Evolutionary conservation across 2,888 invertebrate species (phyloP).

Genomic region (Iphiclides podalirius): DNA sequence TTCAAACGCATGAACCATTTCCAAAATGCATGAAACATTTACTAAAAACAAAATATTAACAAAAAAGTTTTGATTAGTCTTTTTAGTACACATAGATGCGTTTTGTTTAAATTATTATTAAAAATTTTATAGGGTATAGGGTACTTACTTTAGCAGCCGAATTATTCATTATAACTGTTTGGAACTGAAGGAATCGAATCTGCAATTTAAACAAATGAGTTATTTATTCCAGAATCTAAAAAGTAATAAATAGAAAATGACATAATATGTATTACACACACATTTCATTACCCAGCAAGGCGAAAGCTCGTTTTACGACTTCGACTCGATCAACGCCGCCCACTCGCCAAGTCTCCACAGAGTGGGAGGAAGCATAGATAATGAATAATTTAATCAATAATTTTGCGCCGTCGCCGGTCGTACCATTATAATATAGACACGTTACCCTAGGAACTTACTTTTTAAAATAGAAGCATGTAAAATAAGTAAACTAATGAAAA

Average conservation of each 20-base stretch:
- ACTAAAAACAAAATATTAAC: not conserved
- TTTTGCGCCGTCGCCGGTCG: not conserved
- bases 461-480: no score
- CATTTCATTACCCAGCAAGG: no score
- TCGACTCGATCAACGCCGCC: not conserved
- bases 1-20: not conserved
- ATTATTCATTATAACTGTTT: conserved; percentile 38
- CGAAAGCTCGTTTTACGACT: not conserved
- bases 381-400: not conserved
- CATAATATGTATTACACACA: no score
- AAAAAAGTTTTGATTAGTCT: not conserved
- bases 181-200: not conserved
- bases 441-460: no score
- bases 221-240: no score
- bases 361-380: not conserved
- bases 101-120: no score
- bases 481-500: no score
- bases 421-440: no score
- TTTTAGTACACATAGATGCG: no score
- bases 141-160: conserved; percentile 46
- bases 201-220: not conserved
- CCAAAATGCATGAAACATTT: not conserved
- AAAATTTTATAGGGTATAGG: not conserved
- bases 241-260: no score
- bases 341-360: not conserved